A percentile compares a stretch with the other conserved stretches of the same genome.
These are phyloP conservation scores for Sorex araneus DNA, from an alignment of 2,113 vertebrate species.

Conservation along the genomic window DNA sequence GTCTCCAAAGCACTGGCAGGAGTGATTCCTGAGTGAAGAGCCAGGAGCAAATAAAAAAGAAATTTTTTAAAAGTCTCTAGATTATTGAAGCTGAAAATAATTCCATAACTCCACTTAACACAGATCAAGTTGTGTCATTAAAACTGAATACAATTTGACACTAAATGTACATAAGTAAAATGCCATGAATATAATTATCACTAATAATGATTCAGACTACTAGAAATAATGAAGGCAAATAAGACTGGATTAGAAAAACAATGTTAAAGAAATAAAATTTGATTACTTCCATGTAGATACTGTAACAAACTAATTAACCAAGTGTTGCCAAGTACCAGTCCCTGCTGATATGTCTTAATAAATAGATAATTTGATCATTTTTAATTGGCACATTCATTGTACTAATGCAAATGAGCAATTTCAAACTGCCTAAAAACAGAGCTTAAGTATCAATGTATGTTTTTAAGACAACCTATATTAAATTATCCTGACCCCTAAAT, in stretches of 20 bases:
- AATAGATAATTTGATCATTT: slow-evolving; percentile 78
- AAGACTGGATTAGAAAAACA: slow-evolving; percentile 59
- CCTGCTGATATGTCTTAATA: slow-evolving; percentile 76
- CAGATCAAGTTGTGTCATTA: slow-evolving; percentile 53
- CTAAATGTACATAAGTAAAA: slow-evolving; percentile 66
- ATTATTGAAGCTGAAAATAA: slow-evolving; percentile 66
- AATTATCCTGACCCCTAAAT: slow-evolving; percentile 70
- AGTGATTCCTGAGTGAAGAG: background rate
- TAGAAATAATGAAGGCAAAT: slow-evolving; percentile 69
- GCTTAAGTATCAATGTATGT: slow-evolving; percentile 62
- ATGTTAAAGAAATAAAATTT: slow-evolving; percentile 77
- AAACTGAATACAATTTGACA: slow-evolving; percentile 66
- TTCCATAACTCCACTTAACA: slow-evolving; percentile 59
- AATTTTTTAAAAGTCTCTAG: background rate
- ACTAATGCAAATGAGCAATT: slow-evolving; percentile 75
- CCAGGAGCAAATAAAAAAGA: slow-evolving; percentile 62
- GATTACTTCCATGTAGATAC: slow-evolving; percentile 65
- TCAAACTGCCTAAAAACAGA: slow-evolving; percentile 62
- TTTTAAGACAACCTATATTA: slow-evolving; percentile 70
- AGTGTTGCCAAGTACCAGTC: slow-evolving; percentile 72
- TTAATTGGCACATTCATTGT: slow-evolving; percentile 76
- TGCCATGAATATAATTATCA: slow-evolving; percentile 72
- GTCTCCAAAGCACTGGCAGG: no score
- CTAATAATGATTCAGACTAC: slow-evolving; percentile 73
- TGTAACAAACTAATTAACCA: slow-evolving; percentile 78